A percentile compares a stretch with the other conserved stretches of the same genome.
Conservation (phyloP, 1,140 invertebrate species). For the Drosophila aff. region DNA sequence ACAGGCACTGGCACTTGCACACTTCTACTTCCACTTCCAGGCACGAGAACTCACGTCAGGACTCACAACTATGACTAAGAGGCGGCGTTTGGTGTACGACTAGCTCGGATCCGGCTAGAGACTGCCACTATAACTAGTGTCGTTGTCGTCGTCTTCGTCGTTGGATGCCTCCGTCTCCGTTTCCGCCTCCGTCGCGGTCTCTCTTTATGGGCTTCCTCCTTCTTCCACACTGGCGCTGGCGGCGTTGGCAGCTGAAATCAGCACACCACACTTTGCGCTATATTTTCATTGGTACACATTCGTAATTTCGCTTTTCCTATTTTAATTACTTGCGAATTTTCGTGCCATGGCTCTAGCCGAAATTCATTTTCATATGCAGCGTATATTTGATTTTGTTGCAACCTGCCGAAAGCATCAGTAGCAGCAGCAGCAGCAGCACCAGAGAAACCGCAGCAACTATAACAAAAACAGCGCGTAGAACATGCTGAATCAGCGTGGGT, state of each 20-base stretch:
- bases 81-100: conserved; percentile 38
- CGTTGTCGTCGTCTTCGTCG: conserved; percentile 14
- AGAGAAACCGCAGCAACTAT: conserved; percentile 23
- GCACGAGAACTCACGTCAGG: conserved; percentile 55
- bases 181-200: background rate
- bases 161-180: conserved; percentile 27
- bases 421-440: background rate
- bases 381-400: conserved; percentile 67
- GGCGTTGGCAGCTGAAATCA: conserved; percentile 51
- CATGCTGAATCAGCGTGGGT: conserved; percentile 56
- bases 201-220: conserved; percentile 59
- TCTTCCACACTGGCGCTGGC: conserved; percentile 29
- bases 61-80: conserved; percentile 70
- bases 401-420: conserved; percentile 46
- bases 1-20: conserved; percentile 10
- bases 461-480: conserved; percentile 41
- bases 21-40: conserved; percentile 43
- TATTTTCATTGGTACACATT: conserved; percentile 35
- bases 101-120: conserved; percentile 57
- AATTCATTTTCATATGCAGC: conserved; percentile 65
- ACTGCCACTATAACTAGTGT: conserved; percentile 52
- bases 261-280: conserved; percentile 54
- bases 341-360: conserved; percentile 30
- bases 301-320: conserved; percentile 65
- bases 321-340: conserved; percentile 80